phyloP scores from a whole-genome alignment of 1,140 invertebrate genomes.

The Atta texana region DNA sequence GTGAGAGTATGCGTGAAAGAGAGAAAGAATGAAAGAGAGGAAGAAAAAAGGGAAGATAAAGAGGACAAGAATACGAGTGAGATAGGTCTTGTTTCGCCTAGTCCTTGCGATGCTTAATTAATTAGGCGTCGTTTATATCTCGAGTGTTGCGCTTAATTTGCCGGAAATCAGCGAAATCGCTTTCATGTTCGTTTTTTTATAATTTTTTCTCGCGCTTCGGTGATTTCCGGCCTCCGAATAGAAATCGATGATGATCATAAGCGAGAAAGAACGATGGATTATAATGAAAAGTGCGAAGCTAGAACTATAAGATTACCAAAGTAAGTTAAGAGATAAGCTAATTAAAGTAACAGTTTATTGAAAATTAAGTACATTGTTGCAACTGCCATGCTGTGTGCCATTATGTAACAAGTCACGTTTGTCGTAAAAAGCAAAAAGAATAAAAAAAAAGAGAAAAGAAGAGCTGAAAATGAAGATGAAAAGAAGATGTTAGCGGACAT shows the following conservation, averaged over 20 bases:
- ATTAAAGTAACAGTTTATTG: slow-evolving; percentile 81
- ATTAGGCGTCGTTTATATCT: slow-evolving; percentile 28
- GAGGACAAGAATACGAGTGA: slow-evolving; percentile 34
- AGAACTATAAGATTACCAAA: slow-evolving; percentile 64
- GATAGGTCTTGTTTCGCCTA: slow-evolving; percentile 60
- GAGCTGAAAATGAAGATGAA: slow-evolving; percentile 35
- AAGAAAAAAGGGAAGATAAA: slow-evolving; percentile 23
- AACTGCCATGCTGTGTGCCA: slow-evolving; percentile 87
- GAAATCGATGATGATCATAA: slow-evolving; percentile 23
- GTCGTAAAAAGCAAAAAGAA: slow-evolving; percentile 77
- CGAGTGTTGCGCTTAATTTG: slow-evolving; percentile 47
- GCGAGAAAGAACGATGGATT: slow-evolving; percentile 6
- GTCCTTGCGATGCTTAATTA: slow-evolving; percentile 66
- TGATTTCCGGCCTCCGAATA: not conserved
- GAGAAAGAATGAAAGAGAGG: slow-evolving; percentile 26
- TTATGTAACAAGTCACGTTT: slow-evolving; percentile 84
- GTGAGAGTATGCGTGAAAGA: slow-evolving; percentile 23
- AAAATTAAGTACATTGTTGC: slow-evolving; percentile 83
- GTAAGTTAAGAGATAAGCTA: slow-evolving; percentile 76
- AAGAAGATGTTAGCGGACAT: slow-evolving; percentile 19
- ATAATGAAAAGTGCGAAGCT: slow-evolving; percentile 57
- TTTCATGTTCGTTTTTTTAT: slow-evolving; percentile 22
- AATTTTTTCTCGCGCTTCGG: slow-evolving; percentile 13
- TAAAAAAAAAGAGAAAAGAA: slow-evolving; percentile 46
- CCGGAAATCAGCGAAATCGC: slow-evolving; percentile 45